These are phyloP conservation scores for Apamea sordens DNA, from an alignment of 2,888 invertebrate genomes.

Conservation along the genomic window DNA sequence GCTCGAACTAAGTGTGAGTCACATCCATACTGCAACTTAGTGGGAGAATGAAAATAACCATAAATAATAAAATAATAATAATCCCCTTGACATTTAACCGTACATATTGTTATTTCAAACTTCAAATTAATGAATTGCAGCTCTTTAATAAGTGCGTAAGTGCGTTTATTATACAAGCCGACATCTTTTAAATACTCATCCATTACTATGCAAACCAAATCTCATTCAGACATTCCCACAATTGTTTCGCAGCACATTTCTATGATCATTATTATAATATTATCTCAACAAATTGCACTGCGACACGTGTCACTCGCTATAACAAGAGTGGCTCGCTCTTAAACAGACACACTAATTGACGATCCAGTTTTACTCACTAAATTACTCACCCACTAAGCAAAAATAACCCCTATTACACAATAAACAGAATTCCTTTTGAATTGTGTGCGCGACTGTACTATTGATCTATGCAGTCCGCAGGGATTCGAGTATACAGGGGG, in stretches of 20 bases:
- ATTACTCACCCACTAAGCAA: constrained; percentile 58
- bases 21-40: background rate
- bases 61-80: too few species aligned
- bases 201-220: constrained; percentile 15
- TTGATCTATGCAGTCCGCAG: constrained; percentile 74
- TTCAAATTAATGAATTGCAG: background rate
- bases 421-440: constrained; percentile 65
- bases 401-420: constrained; percentile 61
- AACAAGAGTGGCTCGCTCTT: constrained; percentile 70
- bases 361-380: constrained; percentile 70
- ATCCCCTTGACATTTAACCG: background rate
- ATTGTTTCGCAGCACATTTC: constrained; percentile 45
- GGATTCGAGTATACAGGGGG: constrained; percentile 77
- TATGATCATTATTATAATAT: constrained; percentile 61
- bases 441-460: constrained; percentile 63
- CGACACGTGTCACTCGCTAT: constrained; percentile 68
- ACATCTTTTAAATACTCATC: constrained; percentile 1
- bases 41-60: too few species aligned
- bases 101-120: background rate
- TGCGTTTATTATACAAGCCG: constrained; percentile 1
- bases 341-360: constrained; percentile 80
- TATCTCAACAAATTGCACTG: constrained; percentile 63
- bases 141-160: background rate
- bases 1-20: background rate
- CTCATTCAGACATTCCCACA: constrained; percentile 38